A percentile compares a stretch with the other conserved stretches of the same genome.
Conservation (phyloP, 2,888 invertebrate species). For the Griposia aprilina region DNA sequence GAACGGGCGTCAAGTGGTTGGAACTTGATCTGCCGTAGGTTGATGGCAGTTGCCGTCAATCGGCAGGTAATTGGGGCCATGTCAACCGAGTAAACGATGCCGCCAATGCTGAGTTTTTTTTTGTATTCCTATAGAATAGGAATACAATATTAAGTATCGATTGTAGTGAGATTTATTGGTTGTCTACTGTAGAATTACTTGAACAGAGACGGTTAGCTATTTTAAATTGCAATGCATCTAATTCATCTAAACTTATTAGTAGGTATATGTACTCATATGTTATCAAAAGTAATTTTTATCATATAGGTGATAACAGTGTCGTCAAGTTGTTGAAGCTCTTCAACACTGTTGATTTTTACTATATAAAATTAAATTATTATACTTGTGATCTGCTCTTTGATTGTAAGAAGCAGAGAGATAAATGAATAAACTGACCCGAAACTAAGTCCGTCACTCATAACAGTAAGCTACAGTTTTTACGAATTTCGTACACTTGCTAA, state of each 20-base stretch:
- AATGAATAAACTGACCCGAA: conserved; percentile 52
- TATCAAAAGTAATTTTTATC: not conserved
- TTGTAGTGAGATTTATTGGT: conserved; percentile 22
- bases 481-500: conserved; percentile 52
- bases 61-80: conserved; percentile 87
- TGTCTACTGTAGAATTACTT: not conserved
- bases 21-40: conserved; percentile 86
- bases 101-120: conserved; percentile 67
- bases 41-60: conserved; percentile 84
- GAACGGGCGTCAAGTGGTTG: conserved; percentile 83
- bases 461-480: conserved; percentile 57
- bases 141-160: conserved; percentile 26
- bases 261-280: no score
- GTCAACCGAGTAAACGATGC: conserved; percentile 82
- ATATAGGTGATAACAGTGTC: not conserved
- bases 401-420: conserved; percentile 37
- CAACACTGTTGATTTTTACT: not conserved
- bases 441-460: conserved; percentile 56
- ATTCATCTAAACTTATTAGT: not conserved
- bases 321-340: not conserved
- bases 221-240: not conserved
- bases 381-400: not conserved
- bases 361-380: not conserved
- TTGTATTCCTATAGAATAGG: conserved; percentile 44
- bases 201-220: not conserved